Percentiles rank a stretch among this genome's conserved stretches.
These are phyloP conservation scores for Subanguina moxae DNA, from an alignment of 1,140 invertebrate species.

Conservation along the genomic window DNA sequence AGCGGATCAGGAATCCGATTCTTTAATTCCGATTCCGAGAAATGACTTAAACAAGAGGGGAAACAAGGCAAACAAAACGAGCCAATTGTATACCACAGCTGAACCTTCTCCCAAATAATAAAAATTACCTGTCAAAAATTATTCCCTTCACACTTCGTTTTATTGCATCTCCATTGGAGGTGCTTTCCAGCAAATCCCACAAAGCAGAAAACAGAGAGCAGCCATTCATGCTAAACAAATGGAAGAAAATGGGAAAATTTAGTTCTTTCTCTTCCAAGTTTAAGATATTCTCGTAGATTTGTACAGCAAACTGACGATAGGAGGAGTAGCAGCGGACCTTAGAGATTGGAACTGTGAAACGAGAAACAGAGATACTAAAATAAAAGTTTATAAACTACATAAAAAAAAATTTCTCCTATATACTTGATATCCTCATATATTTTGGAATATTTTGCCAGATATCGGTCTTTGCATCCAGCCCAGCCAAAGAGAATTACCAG, in stretches of 20 bases:
- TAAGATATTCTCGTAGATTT: conserved; percentile 68
- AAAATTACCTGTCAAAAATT: conserved; percentile 69
- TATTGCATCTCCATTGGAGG: conserved; percentile 39
- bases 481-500: conserved; percentile 74
- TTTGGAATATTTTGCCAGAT: conserved; percentile 73
- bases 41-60: too few relatives aligned
- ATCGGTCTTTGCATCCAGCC: conserved; percentile 73
- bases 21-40: too few relatives aligned
- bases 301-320: conserved; percentile 67
- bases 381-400: too few relatives aligned
- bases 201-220: conserved; percentile 59
- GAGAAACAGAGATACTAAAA: conserved; percentile 70
- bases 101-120: too few relatives aligned
- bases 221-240: conserved; percentile 77
- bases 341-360: conserved; percentile 71
- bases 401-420: not conserved
- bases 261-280: conserved; percentile 64
- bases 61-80: too few relatives aligned
- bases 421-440: conserved; percentile 67
- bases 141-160: conserved; percentile 68
- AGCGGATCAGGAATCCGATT: too few relatives aligned
- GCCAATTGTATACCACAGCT: too few relatives aligned
- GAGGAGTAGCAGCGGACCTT: conserved; percentile 68
- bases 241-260: conserved; percentile 71
- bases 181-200: conserved; percentile 51